phyloP scores from a whole-genome alignment of 2,113 vertebrate genomes.

The Propithecus coquereli region DNA sequence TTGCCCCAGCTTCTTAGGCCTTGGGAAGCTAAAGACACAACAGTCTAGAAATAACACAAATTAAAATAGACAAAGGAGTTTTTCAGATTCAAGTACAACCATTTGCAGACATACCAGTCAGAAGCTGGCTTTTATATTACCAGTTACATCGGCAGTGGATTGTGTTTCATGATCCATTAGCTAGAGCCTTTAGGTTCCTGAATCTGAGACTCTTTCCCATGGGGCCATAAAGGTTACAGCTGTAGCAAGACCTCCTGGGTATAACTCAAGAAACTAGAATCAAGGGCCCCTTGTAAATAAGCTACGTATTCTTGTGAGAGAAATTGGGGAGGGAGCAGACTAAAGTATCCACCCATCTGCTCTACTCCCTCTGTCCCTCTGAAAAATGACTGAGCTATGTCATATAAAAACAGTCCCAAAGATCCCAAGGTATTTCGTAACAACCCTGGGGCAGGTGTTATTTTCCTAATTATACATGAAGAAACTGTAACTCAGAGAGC shows the following conservation, averaged over 20 bases:
- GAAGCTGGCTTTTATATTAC: neutral
- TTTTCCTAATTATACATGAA: neutral
- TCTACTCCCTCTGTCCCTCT: neutral
- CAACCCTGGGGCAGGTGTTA: slow-evolving; percentile 1
- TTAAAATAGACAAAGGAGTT: slow-evolving; percentile 1
- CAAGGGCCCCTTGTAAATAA: neutral
- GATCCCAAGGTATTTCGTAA: slow-evolving; percentile 17
- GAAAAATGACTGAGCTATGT: slow-evolving; percentile 10
- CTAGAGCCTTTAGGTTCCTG: neutral
- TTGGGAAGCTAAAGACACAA: neutral
- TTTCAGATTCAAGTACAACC: neutral
- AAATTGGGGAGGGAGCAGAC: neutral
- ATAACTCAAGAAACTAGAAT: neutral
- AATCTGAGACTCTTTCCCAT: neutral
- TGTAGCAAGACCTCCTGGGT: neutral
- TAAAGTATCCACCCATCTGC: neutral
- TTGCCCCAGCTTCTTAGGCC: neutral
- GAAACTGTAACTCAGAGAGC: neutral
- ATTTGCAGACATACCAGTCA: neutral
- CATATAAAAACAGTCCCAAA: slow-evolving; percentile 34
- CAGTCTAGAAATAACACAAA: slow-evolving; percentile 12
- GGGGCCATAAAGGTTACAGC: neutral
- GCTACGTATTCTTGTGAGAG: neutral
- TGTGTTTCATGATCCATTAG: neutral
- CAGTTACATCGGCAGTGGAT: neutral